These are phyloP conservation scores for Meles meles DNA, from an alignment of 2,113 vertebrate genomes.

Conservation along the genomic window DNA sequence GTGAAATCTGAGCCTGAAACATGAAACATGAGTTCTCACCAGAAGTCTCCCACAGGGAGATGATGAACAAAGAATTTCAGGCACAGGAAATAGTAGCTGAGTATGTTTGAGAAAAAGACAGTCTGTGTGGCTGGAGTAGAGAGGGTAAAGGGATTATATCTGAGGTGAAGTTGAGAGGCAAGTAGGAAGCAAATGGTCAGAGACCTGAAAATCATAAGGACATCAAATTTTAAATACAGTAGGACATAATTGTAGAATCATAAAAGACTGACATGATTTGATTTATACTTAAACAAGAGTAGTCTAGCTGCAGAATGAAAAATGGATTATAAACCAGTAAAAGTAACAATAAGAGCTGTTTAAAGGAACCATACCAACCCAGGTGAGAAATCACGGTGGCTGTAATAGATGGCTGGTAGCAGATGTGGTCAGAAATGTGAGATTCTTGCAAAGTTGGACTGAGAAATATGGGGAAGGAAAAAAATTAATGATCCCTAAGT, in stretches of 20 bases:
- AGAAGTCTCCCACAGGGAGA: neutral
- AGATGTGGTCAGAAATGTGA: neutral
- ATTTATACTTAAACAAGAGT: neutral
- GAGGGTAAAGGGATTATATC: neutral
- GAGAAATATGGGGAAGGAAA: neutral
- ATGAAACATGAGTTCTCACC: neutral
- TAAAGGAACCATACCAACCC: neutral
- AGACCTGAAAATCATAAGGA: neutral
- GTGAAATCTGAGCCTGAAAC: neutral
- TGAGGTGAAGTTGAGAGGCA: neutral
- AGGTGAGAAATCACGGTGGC: neutral
- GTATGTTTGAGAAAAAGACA: neutral
- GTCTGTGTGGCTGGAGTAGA: neutral
- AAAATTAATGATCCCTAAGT: neutral
- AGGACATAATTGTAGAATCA: neutral
- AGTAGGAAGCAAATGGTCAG: neutral
- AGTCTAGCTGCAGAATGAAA: neutral
- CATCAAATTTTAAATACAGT: neutral
- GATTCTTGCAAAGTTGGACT: neutral
- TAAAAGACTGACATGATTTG: neutral
- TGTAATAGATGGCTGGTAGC: neutral
- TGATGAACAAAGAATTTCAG: neutral
- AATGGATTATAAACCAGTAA: neutral
- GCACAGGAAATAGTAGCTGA: neutral
- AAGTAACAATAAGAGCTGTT: neutral